Conservation (phyloP, 2,113 vertebrate species). For the Gymnocephalus cernua region DNA sequence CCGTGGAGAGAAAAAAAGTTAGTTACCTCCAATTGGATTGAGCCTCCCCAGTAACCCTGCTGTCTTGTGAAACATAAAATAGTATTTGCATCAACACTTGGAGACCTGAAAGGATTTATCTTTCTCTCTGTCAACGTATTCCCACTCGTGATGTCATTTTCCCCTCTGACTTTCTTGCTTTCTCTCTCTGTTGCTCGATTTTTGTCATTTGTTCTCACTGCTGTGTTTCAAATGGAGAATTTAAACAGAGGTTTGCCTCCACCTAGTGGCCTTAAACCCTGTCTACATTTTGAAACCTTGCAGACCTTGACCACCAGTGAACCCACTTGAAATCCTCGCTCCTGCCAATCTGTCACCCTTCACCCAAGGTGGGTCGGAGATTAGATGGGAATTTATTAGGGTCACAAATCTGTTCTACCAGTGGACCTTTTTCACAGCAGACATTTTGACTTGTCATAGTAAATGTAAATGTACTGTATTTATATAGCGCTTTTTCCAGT, state of each 20-base stretch:
- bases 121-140: slow-evolving; percentile 38
- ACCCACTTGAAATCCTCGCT: too few relatives aligned
- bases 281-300: too few relatives aligned
- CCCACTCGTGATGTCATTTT: slow-evolving; percentile 49
- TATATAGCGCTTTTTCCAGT: too few relatives aligned
- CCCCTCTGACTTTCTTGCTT: not conserved
- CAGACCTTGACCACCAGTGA: too few relatives aligned
- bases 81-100: slow-evolving; percentile 73
- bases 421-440: too few relatives aligned
- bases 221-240: not conserved
- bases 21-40: slow-evolving; percentile 17
- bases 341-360: too few relatives aligned
- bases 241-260: slow-evolving; percentile 72
- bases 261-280: slow-evolving; percentile 61
- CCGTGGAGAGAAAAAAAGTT: slow-evolving; percentile 47
- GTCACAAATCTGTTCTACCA: too few relatives aligned
- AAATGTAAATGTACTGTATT: too few relatives aligned
- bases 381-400: too few relatives aligned
- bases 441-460: too few relatives aligned
- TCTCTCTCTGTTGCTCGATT: slow-evolving; percentile 14
- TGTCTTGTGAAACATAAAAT: slow-evolving; percentile 73
- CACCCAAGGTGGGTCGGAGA: too few relatives aligned
- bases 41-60: slow-evolving; percentile 62
- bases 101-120: slow-evolving; percentile 48
- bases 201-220: not conserved